These are phyloP conservation scores for Crocodylus rhombifer DNA, from an alignment of 2,797 vertebrate genomes.

Conservation along the genomic window DNA sequence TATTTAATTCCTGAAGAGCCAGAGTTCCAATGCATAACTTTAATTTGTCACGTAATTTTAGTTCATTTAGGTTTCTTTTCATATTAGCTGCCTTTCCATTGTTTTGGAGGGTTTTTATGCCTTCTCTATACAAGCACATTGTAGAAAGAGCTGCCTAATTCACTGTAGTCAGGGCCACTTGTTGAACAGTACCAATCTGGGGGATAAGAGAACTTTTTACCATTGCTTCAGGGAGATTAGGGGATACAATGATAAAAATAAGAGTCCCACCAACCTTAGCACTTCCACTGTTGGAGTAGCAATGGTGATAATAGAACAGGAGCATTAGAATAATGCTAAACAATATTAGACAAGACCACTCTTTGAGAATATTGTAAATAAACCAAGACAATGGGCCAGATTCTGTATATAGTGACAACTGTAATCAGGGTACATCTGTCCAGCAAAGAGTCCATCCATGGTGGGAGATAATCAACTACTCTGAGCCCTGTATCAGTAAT, in stretches of 20 bases:
- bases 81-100: not conserved
- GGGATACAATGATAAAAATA: not conserved
- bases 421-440: not conserved
- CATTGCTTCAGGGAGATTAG: not conserved
- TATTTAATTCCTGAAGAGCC: not conserved
- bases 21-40: not conserved
- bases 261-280: not conserved
- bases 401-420: not conserved
- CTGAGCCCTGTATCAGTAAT: rapidly evolving
- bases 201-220: no score
- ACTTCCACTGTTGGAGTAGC: not conserved
- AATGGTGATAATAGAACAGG: not conserved
- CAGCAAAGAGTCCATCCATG: not conserved
- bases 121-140: not conserved
- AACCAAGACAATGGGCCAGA: not conserved
- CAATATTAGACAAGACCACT: not conserved
- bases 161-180: not conserved
- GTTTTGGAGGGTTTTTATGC: not conserved
- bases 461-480: not conserved
- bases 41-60: not conserved
- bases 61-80: not conserved
- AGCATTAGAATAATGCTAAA: not conserved
- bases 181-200: not conserved
- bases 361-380: not conserved
- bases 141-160: rapidly evolving